Evolutionary conservation across 1,140 invertebrate genomes (phyloP), one percentile per base, ranked within the genome.

Genomic region (Cydia splendana): DNA sequence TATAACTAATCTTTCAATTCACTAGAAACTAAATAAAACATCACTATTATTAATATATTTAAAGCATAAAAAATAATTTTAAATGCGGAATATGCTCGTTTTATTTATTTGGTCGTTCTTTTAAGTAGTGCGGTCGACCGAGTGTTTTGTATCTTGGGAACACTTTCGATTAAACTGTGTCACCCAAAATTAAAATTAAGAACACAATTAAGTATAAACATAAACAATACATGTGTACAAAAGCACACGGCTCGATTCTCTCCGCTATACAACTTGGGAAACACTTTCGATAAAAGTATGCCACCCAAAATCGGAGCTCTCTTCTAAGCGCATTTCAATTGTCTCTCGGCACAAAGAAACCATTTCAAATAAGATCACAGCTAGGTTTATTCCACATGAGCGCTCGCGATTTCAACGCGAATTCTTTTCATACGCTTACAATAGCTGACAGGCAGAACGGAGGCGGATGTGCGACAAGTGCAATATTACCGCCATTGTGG

Each of bases 361-460:
- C 34, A 45, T 38, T 18, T 38, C 65, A 69, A 69, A 69, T 38
- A 71, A 62, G 18, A 62, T 62, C 57, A 24, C 34, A 71, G 67
- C 67, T 38, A 18, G 67, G 67, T 71, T n/a, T 71, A 71, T 71
- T 71, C 67, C 67, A 71, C 67, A 71, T 78, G 77, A 45, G 75
- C 73, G 80, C 81, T 45, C 80, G 67, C 79, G 76, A 81, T 85
- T 85, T 82, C 84, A 80, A 81, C 78, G 78, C 77, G 74, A 80
- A 79, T 84, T 85, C 79, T 85, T 83, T 85, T 83, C 78, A 81
- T 85, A 74, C 30, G 38, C 34, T 62, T 20, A 71, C 67, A 71
- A 71, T 71, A 10, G 30, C 34, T 45, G 67, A 71, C 67, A 71
- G 67, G 67, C 38, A 71, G 67, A 71, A 71, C 67, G 67, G 67